phyloP scores from a whole-genome alignment of 2,888 invertebrate species.

The Glaucopsyche alexis region DNA sequence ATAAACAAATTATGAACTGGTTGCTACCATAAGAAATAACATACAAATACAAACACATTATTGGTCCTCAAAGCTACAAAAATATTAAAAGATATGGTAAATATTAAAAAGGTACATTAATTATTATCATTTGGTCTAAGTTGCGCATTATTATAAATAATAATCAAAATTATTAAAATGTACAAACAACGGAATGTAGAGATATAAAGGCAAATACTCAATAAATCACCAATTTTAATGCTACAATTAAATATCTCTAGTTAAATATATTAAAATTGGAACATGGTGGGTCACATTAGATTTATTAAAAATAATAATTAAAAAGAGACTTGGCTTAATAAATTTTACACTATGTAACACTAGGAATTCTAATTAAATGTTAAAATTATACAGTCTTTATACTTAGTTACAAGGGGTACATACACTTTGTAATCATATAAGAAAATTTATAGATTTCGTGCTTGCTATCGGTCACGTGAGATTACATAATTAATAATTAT shows the following conservation, averaged over 20 bases:
- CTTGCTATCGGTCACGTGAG: slow-evolving; percentile 75
- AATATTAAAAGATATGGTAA: slow-evolving; percentile 65
- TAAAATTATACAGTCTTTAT: slow-evolving; percentile 79
- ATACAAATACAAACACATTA: slow-evolving; percentile 70
- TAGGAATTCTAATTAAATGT: slow-evolving; percentile 65
- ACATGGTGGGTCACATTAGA: slow-evolving; percentile 76
- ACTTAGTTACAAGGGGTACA: slow-evolving; percentile 74
- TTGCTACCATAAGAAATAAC: slow-evolving; percentile 68
- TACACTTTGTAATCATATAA: slow-evolving; percentile 62
- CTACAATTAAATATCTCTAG: slow-evolving; percentile 73
- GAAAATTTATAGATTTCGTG: slow-evolving; percentile 71
- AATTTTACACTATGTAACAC: slow-evolving; percentile 76
- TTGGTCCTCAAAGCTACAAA: slow-evolving; percentile 79
- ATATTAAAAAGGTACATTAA: slow-evolving; percentile 77
- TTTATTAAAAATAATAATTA: slow-evolving; percentile 61
- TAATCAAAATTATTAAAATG: slow-evolving; percentile 73
- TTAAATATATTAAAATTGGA: slow-evolving; percentile 64
- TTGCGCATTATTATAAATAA: slow-evolving; percentile 73
- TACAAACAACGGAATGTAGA: slow-evolving; percentile 79
- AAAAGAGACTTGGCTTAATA: slow-evolving; percentile 64
- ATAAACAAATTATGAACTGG: slow-evolving; percentile 72
- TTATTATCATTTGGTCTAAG: slow-evolving; percentile 81
- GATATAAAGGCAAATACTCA: slow-evolving; percentile 67
- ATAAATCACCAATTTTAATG: slow-evolving; percentile 58
- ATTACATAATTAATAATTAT: slow-evolving; percentile 65